Evolutionary conservation across 2,797 vertebrate species (phyloP), one percentile per base, ranked within the genome.

Genomic region (Falco columbarius): DNA sequence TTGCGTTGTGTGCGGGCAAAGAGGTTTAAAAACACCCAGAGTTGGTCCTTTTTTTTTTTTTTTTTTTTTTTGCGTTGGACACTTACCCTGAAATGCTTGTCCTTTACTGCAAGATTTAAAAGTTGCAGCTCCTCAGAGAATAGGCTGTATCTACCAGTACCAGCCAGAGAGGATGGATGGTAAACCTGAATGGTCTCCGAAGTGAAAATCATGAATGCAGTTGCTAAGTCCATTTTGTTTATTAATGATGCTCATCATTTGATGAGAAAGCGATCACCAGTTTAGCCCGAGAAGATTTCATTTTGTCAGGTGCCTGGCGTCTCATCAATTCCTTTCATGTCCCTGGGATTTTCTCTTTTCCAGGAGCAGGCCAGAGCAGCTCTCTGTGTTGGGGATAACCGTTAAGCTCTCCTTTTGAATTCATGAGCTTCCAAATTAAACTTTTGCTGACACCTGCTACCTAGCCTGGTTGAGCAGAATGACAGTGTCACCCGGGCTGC

Each of bases 361-460:
- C 82, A 58, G 89, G 82, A 70, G 86, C 77, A 93, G 96, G 94
- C 95, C 95, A 83, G 84, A 84, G 92, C 90, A 88, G 95, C 66
- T 86, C 82, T 86, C 91, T 68, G 89, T 80, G 84, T 40, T 51
- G 36, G 83, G 95, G 96, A 94, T 94, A 95, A 89, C 76, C 2
- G 34, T 62, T 89, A 89, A 96, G 95, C 92, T 96, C 89, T 81
- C 86, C 85, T 92, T 95, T 94, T 66, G 92, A 97, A 96, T 96
- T 96, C 92, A 86, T 92, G 85, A 95, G 94, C 91, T 95, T 96
- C 94, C 96, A 96, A 96, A 97, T 97, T 96, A 90, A 96, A 95
- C 93, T 95, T 91, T 90, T 79, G 67, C 94, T 93, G 94, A 95
- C 95, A 95, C 96, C 97, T 96, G 97, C 96, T 96, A 93, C 95